Conservation (phyloP, 2,113 vertebrate species). For the Rhegmatorhina hoffmannsi region DNA sequence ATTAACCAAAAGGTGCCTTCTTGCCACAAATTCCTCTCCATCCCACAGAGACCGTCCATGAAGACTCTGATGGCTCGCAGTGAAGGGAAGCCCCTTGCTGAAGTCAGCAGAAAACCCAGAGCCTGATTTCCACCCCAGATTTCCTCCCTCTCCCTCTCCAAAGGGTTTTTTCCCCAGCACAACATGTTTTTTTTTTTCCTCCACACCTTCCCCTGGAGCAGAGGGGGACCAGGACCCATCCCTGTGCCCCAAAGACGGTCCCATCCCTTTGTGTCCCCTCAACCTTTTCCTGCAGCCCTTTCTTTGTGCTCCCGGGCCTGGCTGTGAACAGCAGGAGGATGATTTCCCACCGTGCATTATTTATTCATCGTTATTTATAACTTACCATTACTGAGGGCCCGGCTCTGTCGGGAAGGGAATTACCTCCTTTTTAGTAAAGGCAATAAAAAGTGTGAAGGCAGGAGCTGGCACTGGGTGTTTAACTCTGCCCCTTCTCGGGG, state of each 20-base stretch:
- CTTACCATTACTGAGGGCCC: background rate
- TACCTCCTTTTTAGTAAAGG: constrained; percentile 24
- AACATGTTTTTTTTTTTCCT: too few relatives aligned
- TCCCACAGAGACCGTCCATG: rapidly evolving
- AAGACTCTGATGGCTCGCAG: rapidly evolving
- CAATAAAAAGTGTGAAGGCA: background rate
- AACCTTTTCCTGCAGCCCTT: background rate
- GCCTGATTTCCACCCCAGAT: background rate
- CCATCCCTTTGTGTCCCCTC: rapidly evolving
- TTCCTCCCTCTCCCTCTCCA: background rate
- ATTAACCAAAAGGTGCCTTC: background rate
- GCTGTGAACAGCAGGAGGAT: background rate
- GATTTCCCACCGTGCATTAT: background rate
- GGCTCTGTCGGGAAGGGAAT: constrained; percentile 21
- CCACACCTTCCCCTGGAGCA: rapidly evolving
- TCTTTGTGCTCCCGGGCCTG: background rate
- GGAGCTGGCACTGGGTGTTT: background rate
- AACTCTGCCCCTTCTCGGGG: background rate
- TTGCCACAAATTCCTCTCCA: too few relatives aligned
- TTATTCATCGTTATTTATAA: constrained; percentile 34
- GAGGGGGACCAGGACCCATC: background rate
- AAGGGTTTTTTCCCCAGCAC: background rate
- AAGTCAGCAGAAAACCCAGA: background rate
- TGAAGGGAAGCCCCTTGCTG: rapidly evolving
- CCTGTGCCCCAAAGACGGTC: background rate